phyloP scores from a whole-genome alignment of 2,888 invertebrate genomes.

The Thymelicus lineola region DNA sequence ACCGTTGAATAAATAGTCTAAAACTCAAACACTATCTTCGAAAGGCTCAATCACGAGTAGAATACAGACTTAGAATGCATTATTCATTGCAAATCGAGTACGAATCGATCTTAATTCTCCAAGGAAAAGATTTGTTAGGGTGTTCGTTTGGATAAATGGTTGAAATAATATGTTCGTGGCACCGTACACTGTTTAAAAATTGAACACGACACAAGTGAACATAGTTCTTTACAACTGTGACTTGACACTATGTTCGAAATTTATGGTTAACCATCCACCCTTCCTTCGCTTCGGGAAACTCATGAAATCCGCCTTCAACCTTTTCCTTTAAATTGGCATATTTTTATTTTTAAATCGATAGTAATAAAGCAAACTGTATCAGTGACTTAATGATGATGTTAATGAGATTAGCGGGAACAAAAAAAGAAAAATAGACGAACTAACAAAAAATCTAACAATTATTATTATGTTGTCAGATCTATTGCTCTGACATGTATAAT shows the following conservation, averaged over 20 bases:
- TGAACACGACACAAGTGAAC: constrained; percentile 62
- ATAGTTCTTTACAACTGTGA: constrained; percentile 39
- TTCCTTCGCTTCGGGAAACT: too few species aligned
- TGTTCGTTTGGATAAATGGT: constrained; percentile 63
- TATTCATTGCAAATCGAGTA: constrained; percentile 63
- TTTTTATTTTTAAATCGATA: too few species aligned
- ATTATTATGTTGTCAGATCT: too few species aligned
- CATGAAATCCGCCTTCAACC: too few species aligned
- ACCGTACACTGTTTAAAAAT: constrained; percentile 59
- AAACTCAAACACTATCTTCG: constrained; percentile 22
- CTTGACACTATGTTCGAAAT: not conserved
- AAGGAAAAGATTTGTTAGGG: constrained; percentile 74
- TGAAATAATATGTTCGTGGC: constrained; percentile 55
- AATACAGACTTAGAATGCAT: constrained; percentile 51
- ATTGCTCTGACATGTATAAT: too few species aligned
- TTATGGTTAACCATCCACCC: not conserved
- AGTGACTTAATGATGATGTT: too few species aligned
- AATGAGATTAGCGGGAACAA: too few species aligned
- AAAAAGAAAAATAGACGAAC: too few species aligned
- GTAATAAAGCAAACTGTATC: too few species aligned
- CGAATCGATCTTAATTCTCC: constrained; percentile 65
- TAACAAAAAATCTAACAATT: too few species aligned
- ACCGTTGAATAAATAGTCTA: not conserved
- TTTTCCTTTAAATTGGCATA: too few species aligned
- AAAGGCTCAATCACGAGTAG: constrained; percentile 27